These are phyloP conservation scores for Pemphredon lugubris DNA, from an alignment of 2,888 invertebrate species.

Conservation along the genomic window DNA sequence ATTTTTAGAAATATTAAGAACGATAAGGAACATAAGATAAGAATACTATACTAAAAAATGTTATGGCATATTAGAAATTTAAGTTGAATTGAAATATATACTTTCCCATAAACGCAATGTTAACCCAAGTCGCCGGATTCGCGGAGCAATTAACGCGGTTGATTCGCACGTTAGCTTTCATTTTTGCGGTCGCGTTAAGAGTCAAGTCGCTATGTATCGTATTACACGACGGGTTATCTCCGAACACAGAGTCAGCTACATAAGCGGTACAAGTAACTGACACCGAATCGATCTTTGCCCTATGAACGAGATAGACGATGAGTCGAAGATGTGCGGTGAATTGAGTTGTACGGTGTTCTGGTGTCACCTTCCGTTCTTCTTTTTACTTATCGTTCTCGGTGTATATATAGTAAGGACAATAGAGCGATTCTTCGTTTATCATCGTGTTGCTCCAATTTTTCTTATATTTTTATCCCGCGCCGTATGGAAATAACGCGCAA, in stretches of 20 bases:
- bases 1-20: too few relatives aligned
- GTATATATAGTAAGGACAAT: slow-evolving; percentile 28
- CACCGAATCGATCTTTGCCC: slow-evolving; percentile 32
- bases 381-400: slow-evolving; percentile 18
- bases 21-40: too few relatives aligned
- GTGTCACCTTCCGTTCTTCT: slow-evolving; percentile 33
- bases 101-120: neutral
- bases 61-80: too few relatives aligned
- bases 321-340: slow-evolving; percentile 50
- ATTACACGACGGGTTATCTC: slow-evolving; percentile 21
- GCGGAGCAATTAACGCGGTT: neutral
- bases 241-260: slow-evolving; percentile 15
- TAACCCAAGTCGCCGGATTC: neutral
- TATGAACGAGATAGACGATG: slow-evolving; percentile 22
- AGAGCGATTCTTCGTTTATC: slow-evolving; percentile 19
- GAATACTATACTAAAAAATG: too few relatives aligned
- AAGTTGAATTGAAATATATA: too few relatives aligned
- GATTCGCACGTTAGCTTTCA: neutral
- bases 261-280: slow-evolving; percentile 20
- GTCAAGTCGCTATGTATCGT: slow-evolving; percentile 25
- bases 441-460: slow-evolving; percentile 2
- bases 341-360: slow-evolving; percentile 26
- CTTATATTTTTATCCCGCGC: neutral
- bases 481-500: slow-evolving; percentile 3
- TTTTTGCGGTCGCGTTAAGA: slow-evolving; percentile 16